Evolutionary conservation across 2,888 invertebrate species (phyloP).

Genomic region (Tigriopus californicus): DNA sequence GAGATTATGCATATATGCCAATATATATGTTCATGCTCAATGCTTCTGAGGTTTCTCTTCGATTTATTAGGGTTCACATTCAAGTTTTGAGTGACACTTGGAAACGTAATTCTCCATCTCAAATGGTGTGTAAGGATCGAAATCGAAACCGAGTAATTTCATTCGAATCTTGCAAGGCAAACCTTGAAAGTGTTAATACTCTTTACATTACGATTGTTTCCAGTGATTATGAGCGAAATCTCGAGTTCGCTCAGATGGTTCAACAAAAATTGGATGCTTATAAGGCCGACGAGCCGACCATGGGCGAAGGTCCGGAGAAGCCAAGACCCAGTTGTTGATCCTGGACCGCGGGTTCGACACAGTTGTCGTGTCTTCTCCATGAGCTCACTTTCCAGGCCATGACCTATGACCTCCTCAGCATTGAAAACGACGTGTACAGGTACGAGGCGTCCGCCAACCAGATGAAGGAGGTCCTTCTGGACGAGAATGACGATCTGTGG

Average conservation of each 20-base stretch:
- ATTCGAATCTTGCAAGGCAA: too few species aligned
- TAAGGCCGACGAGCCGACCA: conserved; percentile 98
- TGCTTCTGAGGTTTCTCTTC: too few species aligned
- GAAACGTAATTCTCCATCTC: too few species aligned
- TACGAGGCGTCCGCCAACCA: conserved; percentile 73
- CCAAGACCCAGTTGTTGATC: conserved; percentile 88
- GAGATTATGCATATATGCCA: too few species aligned
- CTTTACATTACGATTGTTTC: conserved; percentile 15
- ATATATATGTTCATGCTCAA: too few species aligned
- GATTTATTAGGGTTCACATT: too few species aligned
- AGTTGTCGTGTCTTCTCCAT: conserved; percentile 81
- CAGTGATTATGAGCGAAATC: conserved; percentile 91
- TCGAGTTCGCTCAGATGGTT: conserved; percentile 88
- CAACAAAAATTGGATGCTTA: conserved; percentile 98
- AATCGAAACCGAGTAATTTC: too few species aligned
- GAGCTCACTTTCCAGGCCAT: conserved; percentile 95
- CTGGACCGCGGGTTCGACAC: conserved; percentile 96
- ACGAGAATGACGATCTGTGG: conserved; percentile 98
- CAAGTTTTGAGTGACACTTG: too few species aligned
- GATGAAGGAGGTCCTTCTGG: conserved; percentile 80
- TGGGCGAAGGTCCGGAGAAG: conserved; percentile 99
- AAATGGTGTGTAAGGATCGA: too few species aligned
- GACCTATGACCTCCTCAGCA: conserved; percentile 93
- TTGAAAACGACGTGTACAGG: conserved; percentile 98
- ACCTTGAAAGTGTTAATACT: too few species aligned